Evolutionary conservation across 2,113 vertebrate species (phyloP).

Genomic region (Pteruthius melanotis): DNA sequence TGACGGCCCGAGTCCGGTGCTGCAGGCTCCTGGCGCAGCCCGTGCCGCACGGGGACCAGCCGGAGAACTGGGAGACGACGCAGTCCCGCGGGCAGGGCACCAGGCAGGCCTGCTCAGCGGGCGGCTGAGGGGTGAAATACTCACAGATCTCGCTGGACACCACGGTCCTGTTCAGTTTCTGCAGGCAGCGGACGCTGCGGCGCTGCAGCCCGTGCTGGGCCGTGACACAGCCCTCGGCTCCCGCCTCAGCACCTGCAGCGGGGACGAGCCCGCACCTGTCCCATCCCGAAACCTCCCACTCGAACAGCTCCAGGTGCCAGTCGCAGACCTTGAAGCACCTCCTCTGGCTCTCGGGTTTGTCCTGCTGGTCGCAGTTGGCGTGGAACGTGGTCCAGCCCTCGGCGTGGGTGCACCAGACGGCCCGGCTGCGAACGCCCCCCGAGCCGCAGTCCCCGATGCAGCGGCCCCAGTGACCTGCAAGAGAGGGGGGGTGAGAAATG

Average conservation of each 20-base stretch:
- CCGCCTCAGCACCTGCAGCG: slow-evolving; percentile 60
- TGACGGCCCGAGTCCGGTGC: slow-evolving; percentile 79
- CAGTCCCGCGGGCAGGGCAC: slow-evolving; percentile 93
- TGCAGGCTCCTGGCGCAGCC: slow-evolving; percentile 78
- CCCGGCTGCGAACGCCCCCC: slow-evolving; percentile 82
- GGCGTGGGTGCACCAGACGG: slow-evolving; percentile 88
- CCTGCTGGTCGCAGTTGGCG: slow-evolving; percentile 81
- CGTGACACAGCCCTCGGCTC: slow-evolving; percentile 77
- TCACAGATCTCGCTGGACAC: slow-evolving; percentile 85
- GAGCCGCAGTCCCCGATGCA: slow-evolving; percentile 90
- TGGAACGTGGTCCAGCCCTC: slow-evolving; percentile 91
- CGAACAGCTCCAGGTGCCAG: slow-evolving; percentile 91
- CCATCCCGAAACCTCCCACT: slow-evolving; percentile 91
- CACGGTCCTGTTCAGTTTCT: slow-evolving; percentile 80
- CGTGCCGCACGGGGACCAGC: slow-evolving; percentile 84
- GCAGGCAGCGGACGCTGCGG: slow-evolving; percentile 81
- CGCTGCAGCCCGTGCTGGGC: slow-evolving; percentile 92
- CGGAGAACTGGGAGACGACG: slow-evolving; percentile 85
- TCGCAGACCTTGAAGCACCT: slow-evolving; percentile 92
- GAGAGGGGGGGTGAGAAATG: background rate
- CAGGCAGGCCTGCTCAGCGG: slow-evolving; percentile 88
- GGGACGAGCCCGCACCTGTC: slow-evolving; percentile 77
- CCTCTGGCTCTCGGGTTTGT: slow-evolving; percentile 83
- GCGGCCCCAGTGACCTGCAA: slow-evolving; percentile 90
- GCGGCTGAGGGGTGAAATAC: slow-evolving; percentile 82